Base-by-base conservation (phyloP, 2,113 vertebrate species). In the Marmota flaviventris region DNA sequence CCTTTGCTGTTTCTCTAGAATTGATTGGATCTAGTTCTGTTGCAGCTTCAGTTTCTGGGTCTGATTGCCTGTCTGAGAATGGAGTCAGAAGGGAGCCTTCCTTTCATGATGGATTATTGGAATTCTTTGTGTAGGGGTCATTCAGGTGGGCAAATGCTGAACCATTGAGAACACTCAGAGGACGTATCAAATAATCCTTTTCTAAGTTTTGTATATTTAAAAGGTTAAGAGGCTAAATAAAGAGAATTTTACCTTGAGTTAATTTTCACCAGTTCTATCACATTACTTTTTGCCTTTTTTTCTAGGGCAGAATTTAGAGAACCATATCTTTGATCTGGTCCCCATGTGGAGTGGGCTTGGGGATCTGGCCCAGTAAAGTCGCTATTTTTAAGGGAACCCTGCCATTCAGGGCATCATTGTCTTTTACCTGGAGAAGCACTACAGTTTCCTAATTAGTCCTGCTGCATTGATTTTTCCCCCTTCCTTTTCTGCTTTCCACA, bases 361-460 rank as follows among this genome's bases (percentile, higher is more conserved):
- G 96, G 94, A 97, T 97, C 91, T 96, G 91, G 72, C 81, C 88
- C 97, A 95, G 86, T 96, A 94, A 95, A 96, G 48, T 87, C 32
- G 72, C 91, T 97, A 95, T 96, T 97, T 45, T 97, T 94, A 76
- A 96, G 93, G 94, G 69, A 90, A 73, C 5, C n/a, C 58, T 61
- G 96, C 56, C 61, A 0, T 51, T 70, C 48, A 70, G 89, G 83
- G 53, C 89, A 75, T 48, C 73, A n/a, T 45, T 94, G 48, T 93
- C 77, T 75, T 96, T 94, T 82, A 79, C 89, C 78, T 39, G 34
- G 39, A 95, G 78, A 91, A 75, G 78, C 37, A 16, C 70, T 84
- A 2, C 37, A 22, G 73, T 34, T 89, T 89, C 61, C 92, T 85
- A 85, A 91, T 95, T 58, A 94, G 78, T 75, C 42, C 24, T 34